Percentiles rank a stretch among this genome's conserved stretches.
Conservation (phyloP, 30 jellyfish, hydroid and myxozoan genomes). For the Clytia hemisphaerica region DNA sequence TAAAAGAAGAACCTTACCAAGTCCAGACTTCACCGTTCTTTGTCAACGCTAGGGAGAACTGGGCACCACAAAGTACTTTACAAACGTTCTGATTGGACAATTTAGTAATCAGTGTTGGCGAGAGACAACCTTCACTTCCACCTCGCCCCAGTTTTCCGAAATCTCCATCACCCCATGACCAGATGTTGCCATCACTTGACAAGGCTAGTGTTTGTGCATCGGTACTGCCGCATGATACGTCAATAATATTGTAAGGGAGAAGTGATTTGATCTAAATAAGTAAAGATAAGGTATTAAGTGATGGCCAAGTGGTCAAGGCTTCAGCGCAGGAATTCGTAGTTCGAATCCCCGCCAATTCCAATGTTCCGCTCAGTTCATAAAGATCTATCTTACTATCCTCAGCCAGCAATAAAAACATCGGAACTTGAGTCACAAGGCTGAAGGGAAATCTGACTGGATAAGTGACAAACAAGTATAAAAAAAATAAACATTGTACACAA, state of each 20-base stretch:
- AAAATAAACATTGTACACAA: too few relatives aligned
- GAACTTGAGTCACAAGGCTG: too few relatives aligned
- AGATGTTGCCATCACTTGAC: conserved; percentile 68
- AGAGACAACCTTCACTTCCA: conserved; percentile 81
- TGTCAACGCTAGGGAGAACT: conserved; percentile 76
- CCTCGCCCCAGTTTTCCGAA: conserved; percentile 95
- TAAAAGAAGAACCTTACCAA: conserved; percentile 50
- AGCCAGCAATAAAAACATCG: too few relatives aligned
- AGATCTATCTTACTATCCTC: too few relatives aligned
- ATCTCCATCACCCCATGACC: conserved; percentile 98
- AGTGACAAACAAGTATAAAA: too few relatives aligned
- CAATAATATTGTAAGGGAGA: conserved; percentile 55
- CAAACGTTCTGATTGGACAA: conserved; percentile 49
- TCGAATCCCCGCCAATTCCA: too few relatives aligned
- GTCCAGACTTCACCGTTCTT: conserved; percentile 68
- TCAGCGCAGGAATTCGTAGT: too few relatives aligned
- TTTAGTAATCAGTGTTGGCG: conserved; percentile 49
- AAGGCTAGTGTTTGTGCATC: conserved; percentile 81
- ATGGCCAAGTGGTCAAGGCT: conserved; percentile 55
- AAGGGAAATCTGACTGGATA: too few relatives aligned
- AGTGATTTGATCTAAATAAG: conserved; percentile 55
- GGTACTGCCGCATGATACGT: conserved; percentile 83
- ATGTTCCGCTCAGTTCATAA: too few relatives aligned
- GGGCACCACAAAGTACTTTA: conserved; percentile 90
- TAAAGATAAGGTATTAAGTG: not conserved